A percentile compares a stretch with the other conserved stretches of the same genome.
These are phyloP conservation scores for Drosophila merina DNA, from an alignment of 2,888 invertebrate genomes.

Conservation along the genomic window DNA sequence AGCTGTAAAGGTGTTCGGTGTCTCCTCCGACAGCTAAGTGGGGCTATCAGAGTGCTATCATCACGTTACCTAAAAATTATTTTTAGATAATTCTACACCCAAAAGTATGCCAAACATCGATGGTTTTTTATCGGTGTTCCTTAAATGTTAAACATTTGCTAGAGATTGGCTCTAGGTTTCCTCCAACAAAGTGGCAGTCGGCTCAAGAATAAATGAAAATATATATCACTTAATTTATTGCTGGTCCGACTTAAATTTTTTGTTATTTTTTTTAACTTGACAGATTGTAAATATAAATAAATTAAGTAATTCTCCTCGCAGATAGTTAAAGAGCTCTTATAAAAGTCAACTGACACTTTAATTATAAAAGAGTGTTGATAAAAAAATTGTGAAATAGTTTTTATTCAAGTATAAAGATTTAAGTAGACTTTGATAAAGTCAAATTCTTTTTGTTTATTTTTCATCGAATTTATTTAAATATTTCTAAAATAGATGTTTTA, in stretches of 20 bases:
- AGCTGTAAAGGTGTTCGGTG: conserved; percentile 11
- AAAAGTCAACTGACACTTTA: not conserved
- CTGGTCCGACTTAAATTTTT: conserved; percentile 1
- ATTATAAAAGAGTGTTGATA: not conserved
- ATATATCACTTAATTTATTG: not conserved
- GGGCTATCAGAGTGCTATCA: conserved; percentile 31
- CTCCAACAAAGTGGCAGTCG: not conserved
- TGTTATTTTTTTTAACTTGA: not conserved
- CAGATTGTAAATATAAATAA: conserved; percentile 1
- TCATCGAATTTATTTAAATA: too few species aligned
- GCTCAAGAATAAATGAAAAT: not conserved
- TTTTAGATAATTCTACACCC: not conserved
- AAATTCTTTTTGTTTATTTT: too few species aligned
- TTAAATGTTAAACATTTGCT: not conserved
- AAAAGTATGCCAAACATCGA: conserved; percentile 5
- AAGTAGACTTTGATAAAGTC: too few species aligned
- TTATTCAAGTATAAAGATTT: not conserved
- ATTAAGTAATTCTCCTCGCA: not conserved
- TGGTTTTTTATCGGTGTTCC: not conserved
- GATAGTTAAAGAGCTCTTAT: not conserved
- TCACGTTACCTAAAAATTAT: conserved; percentile 16
- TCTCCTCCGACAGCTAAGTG: conserved; percentile 30
- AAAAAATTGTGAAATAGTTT: not conserved
- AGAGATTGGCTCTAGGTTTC: too few species aligned
- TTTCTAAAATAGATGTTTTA: too few species aligned